Conservation (phyloP, 2,888 invertebrate genomes). For the Metallyticus violacea region DNA sequence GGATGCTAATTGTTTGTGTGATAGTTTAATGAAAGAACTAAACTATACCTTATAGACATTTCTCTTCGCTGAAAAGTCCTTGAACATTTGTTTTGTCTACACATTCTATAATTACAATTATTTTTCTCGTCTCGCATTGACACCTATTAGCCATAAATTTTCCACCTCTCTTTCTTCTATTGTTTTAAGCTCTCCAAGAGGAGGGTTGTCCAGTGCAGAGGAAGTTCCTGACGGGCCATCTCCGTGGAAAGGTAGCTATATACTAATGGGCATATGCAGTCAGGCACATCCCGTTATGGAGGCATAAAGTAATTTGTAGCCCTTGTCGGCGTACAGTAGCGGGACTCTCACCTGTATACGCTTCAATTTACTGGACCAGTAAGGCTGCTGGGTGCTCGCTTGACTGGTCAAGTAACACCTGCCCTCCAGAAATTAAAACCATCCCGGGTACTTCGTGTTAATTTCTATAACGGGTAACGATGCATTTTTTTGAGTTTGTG, state of each 20-base stretch:
- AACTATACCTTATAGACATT: too few relatives aligned
- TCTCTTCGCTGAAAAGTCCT: too few relatives aligned
- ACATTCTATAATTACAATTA: too few relatives aligned
- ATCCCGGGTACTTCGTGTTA: too few relatives aligned
- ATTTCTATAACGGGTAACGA: too few relatives aligned
- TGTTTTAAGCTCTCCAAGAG: not conserved
- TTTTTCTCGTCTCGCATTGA: not conserved
- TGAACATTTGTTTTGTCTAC: too few relatives aligned
- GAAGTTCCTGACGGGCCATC: too few relatives aligned
- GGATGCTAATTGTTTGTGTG: too few relatives aligned
- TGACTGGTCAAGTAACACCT: not conserved
- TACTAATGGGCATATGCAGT: not conserved
- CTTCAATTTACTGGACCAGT: not conserved
- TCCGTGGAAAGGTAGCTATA: too few relatives aligned
- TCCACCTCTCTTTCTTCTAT: not conserved
- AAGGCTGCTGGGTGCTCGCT: not conserved
- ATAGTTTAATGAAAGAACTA: too few relatives aligned
- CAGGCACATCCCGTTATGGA: not conserved
- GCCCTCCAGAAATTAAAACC: not conserved
- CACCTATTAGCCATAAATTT: not conserved
- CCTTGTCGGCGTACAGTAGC: not conserved
- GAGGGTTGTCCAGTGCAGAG: not conserved
- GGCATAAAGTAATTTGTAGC: not conserved
- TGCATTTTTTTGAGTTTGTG: too few relatives aligned
- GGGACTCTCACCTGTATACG: not conserved